A percentile compares a stretch with the other conserved stretches of the same genome.
Evolutionary conservation across 2,113 vertebrate species (phyloP).

Genomic region (Myotis brandtii): DNA sequence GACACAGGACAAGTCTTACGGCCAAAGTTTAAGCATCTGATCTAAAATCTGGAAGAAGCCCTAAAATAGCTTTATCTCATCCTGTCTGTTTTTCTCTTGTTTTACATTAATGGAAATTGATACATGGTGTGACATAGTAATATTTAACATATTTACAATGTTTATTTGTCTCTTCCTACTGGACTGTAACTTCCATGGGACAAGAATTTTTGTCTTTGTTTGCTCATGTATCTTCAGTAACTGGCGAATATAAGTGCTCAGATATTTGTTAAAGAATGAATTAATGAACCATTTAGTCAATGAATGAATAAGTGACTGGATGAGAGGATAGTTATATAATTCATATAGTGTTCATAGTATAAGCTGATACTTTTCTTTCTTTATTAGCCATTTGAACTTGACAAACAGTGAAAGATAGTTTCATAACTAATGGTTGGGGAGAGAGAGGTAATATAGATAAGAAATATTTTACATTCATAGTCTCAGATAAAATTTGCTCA

Average conservation of each 20-base stretch:
- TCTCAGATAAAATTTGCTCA: slow-evolving; percentile 49
- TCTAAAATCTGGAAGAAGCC: not conserved
- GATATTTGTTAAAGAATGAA: not conserved
- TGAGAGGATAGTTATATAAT: not conserved
- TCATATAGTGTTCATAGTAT: not conserved
- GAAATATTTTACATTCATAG: slow-evolving; percentile 38
- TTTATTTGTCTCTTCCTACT: not conserved
- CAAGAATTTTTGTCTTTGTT: not conserved
- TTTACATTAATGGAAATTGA: not conserved
- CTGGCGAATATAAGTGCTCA: not conserved
- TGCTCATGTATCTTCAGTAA: not conserved
- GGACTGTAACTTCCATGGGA: not conserved
- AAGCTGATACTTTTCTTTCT: not conserved
- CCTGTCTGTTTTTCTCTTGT: not conserved
- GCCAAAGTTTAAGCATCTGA: not conserved
- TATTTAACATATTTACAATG: not conserved
- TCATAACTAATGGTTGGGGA: not conserved
- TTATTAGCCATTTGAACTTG: not conserved
- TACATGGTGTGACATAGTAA: not conserved
- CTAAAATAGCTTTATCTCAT: not conserved
- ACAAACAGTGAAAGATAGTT: not conserved
- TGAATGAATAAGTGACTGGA: not conserved
- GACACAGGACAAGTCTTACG: not conserved
- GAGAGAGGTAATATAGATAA: not conserved
- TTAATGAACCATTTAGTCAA: not conserved